phyloP scores from a whole-genome alignment of 2,113 vertebrate genomes.

The Grammomys dolichurus region DNA sequence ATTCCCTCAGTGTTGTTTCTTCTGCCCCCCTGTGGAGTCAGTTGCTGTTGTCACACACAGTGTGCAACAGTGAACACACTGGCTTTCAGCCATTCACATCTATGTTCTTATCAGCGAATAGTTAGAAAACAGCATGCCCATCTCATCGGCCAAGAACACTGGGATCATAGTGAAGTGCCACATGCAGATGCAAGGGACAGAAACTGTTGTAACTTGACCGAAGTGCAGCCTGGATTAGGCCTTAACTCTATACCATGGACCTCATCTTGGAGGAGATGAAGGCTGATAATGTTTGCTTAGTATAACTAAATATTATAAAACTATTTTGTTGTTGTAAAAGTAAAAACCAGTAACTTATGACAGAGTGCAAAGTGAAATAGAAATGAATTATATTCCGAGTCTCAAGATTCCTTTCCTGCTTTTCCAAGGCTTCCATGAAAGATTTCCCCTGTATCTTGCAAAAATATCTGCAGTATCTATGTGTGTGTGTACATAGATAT shows the following conservation, averaged over 20 bases:
- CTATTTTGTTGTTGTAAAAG: neutral
- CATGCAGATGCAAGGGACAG: neutral
- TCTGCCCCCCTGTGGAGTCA: no score
- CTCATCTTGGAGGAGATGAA: neutral
- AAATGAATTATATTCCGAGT: neutral
- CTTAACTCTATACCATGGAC: neutral
- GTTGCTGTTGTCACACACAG: neutral
- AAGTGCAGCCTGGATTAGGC: neutral
- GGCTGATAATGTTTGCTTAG: neutral
- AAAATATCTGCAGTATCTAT: neutral
- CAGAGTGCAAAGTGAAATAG: neutral
- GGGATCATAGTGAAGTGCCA: neutral
- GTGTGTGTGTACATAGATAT: no score
- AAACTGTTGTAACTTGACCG: neutral
- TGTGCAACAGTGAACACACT: rapidly evolving
- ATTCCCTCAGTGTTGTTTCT: neutral
- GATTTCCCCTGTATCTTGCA: neutral
- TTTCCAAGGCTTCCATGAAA: neutral
- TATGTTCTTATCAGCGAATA: no score
- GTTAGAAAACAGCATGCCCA: neutral
- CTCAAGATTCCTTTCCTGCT: neutral
- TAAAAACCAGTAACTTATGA: neutral
- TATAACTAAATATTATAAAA: neutral
- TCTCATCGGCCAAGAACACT: neutral
- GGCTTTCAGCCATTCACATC: neutral